These are phyloP conservation scores for Apodemia mormo DNA, from an alignment of 2,888 invertebrate genomes.

Conservation along the genomic window DNA sequence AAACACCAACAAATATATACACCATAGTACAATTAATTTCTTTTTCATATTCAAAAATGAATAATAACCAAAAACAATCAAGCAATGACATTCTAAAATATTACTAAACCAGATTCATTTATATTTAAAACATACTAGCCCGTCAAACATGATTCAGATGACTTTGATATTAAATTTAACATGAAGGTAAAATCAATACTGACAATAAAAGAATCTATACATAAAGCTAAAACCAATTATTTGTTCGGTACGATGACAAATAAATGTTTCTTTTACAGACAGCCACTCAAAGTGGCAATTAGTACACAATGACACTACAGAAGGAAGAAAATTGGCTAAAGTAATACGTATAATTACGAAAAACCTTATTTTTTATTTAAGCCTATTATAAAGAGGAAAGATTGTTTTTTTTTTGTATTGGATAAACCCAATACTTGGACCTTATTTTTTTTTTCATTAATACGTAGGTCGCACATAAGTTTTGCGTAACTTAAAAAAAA, in stretches of 20 bases:
- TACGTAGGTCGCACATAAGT: no score
- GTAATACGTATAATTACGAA: neutral
- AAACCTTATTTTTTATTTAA: neutral
- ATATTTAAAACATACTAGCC: neutral
- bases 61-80: neutral
- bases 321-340: neutral
- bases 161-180: constrained; percentile 3
- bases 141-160: neutral
- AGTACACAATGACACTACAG: neutral
- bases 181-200: constrained; percentile 15
- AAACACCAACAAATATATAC: no score
- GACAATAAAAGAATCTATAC: constrained; percentile 10
- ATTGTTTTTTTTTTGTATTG: no score
- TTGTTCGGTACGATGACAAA: neutral
- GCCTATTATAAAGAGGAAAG: no score
- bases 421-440: no score
- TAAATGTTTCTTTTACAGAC: constrained; percentile 11
- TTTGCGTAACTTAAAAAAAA: no score
- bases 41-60: neutral
- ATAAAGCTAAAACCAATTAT: constrained; percentile 15
- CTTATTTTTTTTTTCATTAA: no score
- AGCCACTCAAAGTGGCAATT: constrained; percentile 7
- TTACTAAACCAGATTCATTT: neutral
- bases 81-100: neutral
- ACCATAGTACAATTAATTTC: no score